These are phyloP conservation scores for Mallateleia sp. DNA, from an alignment of 2,888 invertebrate genomes.

Conservation along the genomic window DNA sequence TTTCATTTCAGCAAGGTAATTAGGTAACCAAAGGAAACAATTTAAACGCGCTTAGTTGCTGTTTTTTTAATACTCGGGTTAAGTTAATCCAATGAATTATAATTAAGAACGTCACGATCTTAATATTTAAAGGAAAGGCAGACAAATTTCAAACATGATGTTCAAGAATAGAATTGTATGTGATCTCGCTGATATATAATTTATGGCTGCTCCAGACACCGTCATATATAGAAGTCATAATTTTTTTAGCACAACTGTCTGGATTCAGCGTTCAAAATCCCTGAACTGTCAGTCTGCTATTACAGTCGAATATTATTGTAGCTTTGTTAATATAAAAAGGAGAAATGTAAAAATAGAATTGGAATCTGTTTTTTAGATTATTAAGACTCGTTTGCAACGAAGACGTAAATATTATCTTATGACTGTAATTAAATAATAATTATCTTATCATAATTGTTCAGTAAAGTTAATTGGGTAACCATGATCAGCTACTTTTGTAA, in stretches of 20 bases:
- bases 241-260: constrained; percentile 61
- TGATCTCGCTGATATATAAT: constrained; percentile 63
- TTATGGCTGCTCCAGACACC: constrained; percentile 54
- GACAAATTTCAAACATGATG: constrained; percentile 23
- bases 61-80: not conserved
- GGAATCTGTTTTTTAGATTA: too few species aligned
- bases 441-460: too few species aligned
- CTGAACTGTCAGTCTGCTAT: constrained; percentile 12
- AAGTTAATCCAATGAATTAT: constrained; percentile 5
- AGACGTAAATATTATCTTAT: too few species aligned
- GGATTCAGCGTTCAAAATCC: constrained; percentile 26
- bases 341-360: too few species aligned
- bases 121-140: not conserved
- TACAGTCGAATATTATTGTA: too few species aligned
- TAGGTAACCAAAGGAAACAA: not conserved
- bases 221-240: constrained; percentile 58
- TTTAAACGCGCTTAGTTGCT: not conserved
- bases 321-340: too few species aligned
- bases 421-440: too few species aligned
- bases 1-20: constrained; percentile 7
- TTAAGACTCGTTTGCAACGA: too few species aligned
- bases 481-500: too few species aligned
- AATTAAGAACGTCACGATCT: constrained; percentile 21
- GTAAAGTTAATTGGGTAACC: too few species aligned
- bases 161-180: constrained; percentile 42